Evolutionary conservation across 1,140 invertebrate species (phyloP).

Genomic region (Ganaspis sp.): DNA sequence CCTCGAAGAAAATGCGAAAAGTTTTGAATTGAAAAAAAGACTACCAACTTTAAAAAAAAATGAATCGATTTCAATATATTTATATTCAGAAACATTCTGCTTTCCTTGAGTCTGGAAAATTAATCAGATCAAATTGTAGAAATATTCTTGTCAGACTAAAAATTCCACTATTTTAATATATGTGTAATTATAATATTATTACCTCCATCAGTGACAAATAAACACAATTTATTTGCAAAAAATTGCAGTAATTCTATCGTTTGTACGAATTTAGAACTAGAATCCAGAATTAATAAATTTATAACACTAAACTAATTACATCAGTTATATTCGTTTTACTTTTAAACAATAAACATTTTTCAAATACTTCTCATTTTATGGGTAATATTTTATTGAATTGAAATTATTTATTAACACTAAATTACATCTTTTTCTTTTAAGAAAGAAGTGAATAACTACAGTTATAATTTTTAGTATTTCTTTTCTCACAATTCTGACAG

Average conservation of each 20-base stretch:
- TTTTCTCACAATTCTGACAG: too few relatives aligned
- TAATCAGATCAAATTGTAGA: background rate
- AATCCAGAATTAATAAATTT: too few relatives aligned
- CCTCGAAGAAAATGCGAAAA: slow-evolving; percentile 21
- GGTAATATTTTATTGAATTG: too few relatives aligned
- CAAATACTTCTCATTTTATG: too few relatives aligned
- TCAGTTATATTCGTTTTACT: too few relatives aligned
- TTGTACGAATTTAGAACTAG: background rate
- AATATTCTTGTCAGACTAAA: background rate
- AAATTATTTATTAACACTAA: too few relatives aligned
- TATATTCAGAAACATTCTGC: background rate
- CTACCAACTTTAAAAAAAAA: background rate
- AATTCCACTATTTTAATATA: background rate
- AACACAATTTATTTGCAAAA: background rate
- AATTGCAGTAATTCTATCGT: background rate
- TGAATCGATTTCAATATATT: background rate
- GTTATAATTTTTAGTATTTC: too few relatives aligned
- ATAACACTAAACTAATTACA: too few relatives aligned
- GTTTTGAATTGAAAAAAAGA: slow-evolving; percentile 17
- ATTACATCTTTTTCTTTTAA: too few relatives aligned
- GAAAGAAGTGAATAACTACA: too few relatives aligned
- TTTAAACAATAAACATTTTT: too few relatives aligned
- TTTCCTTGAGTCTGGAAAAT: background rate
- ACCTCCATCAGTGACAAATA: background rate
- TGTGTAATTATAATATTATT: background rate